phyloP scores from a whole-genome alignment of 2,113 vertebrate genomes.

The Kryptolebias marmoratus region DNA sequence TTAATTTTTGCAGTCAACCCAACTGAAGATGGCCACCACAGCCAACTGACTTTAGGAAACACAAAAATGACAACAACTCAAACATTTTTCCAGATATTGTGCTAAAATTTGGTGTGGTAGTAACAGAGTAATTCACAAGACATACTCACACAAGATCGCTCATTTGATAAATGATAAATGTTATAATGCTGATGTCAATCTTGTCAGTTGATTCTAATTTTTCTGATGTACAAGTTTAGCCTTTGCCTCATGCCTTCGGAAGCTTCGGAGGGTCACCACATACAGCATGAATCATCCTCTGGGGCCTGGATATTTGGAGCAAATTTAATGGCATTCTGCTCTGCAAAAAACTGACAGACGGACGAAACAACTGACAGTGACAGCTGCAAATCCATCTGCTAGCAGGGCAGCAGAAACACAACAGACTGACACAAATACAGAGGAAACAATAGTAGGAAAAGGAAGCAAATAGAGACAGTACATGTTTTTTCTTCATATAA shows the following conservation, averaged over 20 bases:
- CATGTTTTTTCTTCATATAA: not conserved
- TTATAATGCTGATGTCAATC: not conserved
- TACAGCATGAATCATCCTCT: slow-evolving; percentile 15
- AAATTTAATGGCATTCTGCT: slow-evolving; percentile 49
- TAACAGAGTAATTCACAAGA: no score
- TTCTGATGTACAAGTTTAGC: slow-evolving; percentile 2
- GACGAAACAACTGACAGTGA: slow-evolving; percentile 47
- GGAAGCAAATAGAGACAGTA: not conserved
- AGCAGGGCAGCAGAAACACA: slow-evolving; percentile 29
- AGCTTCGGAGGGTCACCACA: slow-evolving; percentile 6
- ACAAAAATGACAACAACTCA: no score
- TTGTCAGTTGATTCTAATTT: not conserved
- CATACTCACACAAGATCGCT: no score
- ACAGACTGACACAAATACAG: slow-evolving; percentile 19
- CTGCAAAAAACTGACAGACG: slow-evolving; percentile 43
- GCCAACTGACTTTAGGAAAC: no score
- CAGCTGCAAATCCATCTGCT: slow-evolving; percentile 52
- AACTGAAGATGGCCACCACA: no score
- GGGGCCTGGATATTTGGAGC: slow-evolving; percentile 49
- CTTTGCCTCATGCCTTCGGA: not conserved
- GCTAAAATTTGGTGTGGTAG: no score
- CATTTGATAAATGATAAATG: not conserved
- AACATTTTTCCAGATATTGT: no score
- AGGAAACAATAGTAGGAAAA: not conserved
- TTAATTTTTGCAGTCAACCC: no score